Evolutionary conservation across 2,113 vertebrate species (phyloP), one percentile per base, ranked within the genome.

Genomic region (Oostethus manadensis): DNA sequence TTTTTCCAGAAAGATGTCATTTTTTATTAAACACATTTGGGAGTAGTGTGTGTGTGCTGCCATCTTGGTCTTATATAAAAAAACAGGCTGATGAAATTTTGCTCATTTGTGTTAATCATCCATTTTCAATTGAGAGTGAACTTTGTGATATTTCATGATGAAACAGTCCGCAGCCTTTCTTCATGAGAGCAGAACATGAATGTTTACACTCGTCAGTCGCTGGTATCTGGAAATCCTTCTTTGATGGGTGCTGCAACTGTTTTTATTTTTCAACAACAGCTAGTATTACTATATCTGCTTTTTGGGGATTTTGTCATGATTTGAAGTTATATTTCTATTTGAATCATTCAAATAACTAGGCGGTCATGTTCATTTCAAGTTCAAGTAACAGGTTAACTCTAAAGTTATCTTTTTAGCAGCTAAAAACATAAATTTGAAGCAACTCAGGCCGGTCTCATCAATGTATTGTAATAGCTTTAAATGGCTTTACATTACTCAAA

Each of bases 131-230:
- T 69, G 63, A 71, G 72, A 63, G 57, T 68, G 71, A 57, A 63
- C 69, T 68, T 66, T 44, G 71, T 60, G 64, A 72, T 73, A 18
- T 7, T 18, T 6, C 45, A 66, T 75, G 68, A 75, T 66, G 66
- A 75, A 77, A 79, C 76, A 60, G 63, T 55, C 60, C 47, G 55
- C 70, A 62, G 77, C 59, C 53, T 64, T 74, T 66, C 17, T 14
- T 76, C 73, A 76, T 48, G 29, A 46, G 44, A 68, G 70, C 58
- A 57, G 64, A 62, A 10, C 45, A 46, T 17, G 9, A 46, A 46
- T 46, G 45, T 46, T 46, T 46, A n/a, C 45, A n/a, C 45, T 46
- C 15, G 18, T n/a, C n/a, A 46, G 8, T 44, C 16, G 42, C 42
- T 44, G 14, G 38, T 11, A 42, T 42, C 45, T 46, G 17, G 16